Conservation (phyloP, 64 coral and sea anemone genomes). For the Platygyra sinensis region DNA sequence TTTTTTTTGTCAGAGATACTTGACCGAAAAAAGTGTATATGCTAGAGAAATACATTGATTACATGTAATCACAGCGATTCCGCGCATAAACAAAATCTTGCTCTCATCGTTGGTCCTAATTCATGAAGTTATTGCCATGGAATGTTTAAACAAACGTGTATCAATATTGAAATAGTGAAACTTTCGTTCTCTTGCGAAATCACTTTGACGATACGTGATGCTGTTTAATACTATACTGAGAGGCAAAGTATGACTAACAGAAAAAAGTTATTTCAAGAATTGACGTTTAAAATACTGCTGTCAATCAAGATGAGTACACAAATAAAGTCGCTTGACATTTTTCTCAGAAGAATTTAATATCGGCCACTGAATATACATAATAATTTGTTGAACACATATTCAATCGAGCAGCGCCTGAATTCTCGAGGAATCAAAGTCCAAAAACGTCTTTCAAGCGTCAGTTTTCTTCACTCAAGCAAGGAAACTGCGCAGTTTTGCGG, state of each 20-base stretch:
- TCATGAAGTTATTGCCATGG: not conserved
- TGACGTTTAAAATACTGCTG: not conserved
- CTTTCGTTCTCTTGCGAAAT: not conserved
- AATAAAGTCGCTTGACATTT: not conserved
- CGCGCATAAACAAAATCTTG: not conserved
- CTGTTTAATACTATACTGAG: too few species aligned
- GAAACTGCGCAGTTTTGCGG: not conserved
- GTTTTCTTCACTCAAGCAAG: too few species aligned
- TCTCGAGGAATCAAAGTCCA: too few species aligned
- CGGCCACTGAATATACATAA: not conserved
- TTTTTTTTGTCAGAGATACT: too few species aligned
- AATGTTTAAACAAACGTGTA: not conserved
- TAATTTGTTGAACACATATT: too few species aligned
- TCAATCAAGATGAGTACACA: not conserved
- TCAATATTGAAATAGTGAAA: not conserved
- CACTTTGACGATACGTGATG: not conserved
- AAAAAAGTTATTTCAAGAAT: too few species aligned
- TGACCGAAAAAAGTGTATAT: too few species aligned
- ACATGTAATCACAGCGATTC: not conserved
- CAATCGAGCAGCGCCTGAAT: too few species aligned
- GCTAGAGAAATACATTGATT: too few species aligned
- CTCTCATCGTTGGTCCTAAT: not conserved
- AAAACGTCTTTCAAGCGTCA: too few species aligned
- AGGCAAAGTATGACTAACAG: too few species aligned
- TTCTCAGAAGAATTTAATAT: not conserved